These are phyloP conservation scores for Apotomis capreana DNA, from an alignment of 2,888 invertebrate genomes.

Conservation along the genomic window DNA sequence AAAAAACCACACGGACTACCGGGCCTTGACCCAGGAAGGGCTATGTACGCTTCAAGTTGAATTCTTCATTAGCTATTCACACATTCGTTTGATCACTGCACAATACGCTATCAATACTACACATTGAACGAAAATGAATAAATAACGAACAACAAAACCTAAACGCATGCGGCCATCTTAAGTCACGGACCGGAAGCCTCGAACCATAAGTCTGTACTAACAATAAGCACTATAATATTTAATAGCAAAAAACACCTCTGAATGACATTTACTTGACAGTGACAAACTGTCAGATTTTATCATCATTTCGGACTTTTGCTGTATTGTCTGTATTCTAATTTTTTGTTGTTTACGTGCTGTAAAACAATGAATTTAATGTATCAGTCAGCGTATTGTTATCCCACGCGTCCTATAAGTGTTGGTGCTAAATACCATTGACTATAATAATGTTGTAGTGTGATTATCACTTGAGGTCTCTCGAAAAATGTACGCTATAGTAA, in stretches of 20 bases:
- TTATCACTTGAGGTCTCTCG: background rate
- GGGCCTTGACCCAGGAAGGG: too few relatives aligned
- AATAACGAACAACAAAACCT: too few relatives aligned
- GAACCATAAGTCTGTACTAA: too few relatives aligned
- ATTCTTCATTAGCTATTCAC: too few relatives aligned
- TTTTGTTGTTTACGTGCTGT: background rate
- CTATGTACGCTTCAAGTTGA: too few relatives aligned
- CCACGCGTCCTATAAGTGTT: background rate
- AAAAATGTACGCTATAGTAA: conserved; percentile 23
- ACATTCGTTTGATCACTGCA: too few relatives aligned
- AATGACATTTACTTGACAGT: background rate
- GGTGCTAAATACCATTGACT: background rate
- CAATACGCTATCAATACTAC: too few relatives aligned
- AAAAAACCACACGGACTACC: too few relatives aligned
- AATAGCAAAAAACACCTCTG: background rate
- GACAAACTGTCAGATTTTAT: background rate
- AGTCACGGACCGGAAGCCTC: too few relatives aligned
- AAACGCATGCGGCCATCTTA: too few relatives aligned
- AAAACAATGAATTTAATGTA: background rate
- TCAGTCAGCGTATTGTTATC: background rate
- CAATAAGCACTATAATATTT: background rate
- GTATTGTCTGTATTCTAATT: background rate
- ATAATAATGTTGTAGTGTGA: background rate
- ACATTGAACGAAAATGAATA: too few relatives aligned
- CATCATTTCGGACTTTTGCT: background rate